Percentiles rank a stretch among this genome's conserved stretches.
These are phyloP conservation scores for Tupaia chinensis DNA, from an alignment of 2,113 vertebrate species.

Conservation along the genomic window DNA sequence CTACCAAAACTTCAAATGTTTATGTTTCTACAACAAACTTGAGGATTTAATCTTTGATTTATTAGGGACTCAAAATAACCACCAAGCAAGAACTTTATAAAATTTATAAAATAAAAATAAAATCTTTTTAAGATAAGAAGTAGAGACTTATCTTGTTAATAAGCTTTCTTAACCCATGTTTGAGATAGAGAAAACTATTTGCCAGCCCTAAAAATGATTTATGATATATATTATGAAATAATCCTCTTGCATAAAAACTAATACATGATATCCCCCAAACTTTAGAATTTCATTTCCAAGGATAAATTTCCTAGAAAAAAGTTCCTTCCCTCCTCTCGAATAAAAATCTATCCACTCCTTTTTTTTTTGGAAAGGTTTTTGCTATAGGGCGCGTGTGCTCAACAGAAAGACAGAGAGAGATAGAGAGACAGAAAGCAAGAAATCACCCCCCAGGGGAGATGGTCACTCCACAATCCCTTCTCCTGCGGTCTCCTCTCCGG, in stretches of 20 bases:
- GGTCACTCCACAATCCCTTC: too few species aligned
- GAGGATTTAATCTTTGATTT: constrained; percentile 40
- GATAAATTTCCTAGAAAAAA: neutral
- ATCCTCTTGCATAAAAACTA: neutral
- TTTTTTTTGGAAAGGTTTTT: too few species aligned
- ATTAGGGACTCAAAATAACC: neutral
- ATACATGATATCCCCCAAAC: neutral
- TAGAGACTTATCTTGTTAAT: neutral
- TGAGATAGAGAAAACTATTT: constrained; percentile 60
- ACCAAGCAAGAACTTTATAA: constrained; percentile 40
- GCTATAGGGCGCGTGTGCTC: too few species aligned
- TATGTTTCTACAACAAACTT: constrained; percentile 52
- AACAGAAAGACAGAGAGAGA: too few species aligned
- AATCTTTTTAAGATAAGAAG: constrained; percentile 40
- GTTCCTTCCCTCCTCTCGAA: too few species aligned
- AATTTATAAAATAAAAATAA: constrained; percentile 51
- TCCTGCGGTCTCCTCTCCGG: too few species aligned
- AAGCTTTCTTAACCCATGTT: constrained; percentile 32
- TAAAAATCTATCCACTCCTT: too few species aligned
- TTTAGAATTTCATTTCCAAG: constrained; percentile 37
- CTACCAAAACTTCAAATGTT: constrained; percentile 51
- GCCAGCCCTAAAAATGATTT: constrained; percentile 45
- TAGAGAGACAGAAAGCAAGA: too few species aligned
- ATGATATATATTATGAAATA: constrained; percentile 28
- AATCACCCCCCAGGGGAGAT: too few species aligned